Base-by-base conservation (phyloP, 2,113 vertebrate species). In the Lampris megalopsis region DNA sequence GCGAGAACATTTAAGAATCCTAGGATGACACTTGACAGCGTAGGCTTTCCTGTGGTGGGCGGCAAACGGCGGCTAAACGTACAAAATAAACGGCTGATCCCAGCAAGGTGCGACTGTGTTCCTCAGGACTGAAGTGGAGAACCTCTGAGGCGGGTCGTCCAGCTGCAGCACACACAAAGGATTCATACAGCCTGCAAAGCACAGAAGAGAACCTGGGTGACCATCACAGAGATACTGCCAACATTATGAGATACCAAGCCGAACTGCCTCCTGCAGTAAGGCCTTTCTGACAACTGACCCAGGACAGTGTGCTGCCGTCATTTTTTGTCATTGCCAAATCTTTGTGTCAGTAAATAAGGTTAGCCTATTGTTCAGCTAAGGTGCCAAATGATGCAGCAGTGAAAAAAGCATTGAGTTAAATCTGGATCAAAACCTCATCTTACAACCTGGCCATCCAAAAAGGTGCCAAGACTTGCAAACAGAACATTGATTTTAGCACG, bases 41-140 rank as follows among this genome's bases (percentile, higher is more conserved):
- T 9, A 37, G 38, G 3, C 13, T 38, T 41, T 50, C 49, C 10
- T 40, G 37, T 0, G 2, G 53, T 49, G 49, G 24, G 1, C 13
- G 42, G 52, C 6, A 9, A 10, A 35, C 38, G 0, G 1, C 0
- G 2, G 52, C 40, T 4, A 66, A 42, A 96, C 97, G 94, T 93
- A 99, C 98, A 99, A 98, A 73, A 96, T 92, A 88, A 99, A 96
- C 0, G 97, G 96, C 79, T 97, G 97, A 43, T 97, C 96, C 97
- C 97, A 99, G 37, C 88, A 77, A 73, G 94, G 95, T 83, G 77
- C 93, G 4, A 83, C 54, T 24, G 92, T 86, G 93, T 90, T 93
- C 86, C 81, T 94, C 48, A 92, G 72, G 59, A 94, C 92, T 2
- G 94, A 88, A 58, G 94, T 96, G 88, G 91, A 92, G 84, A 97